phyloP scores from a whole-genome alignment of 2,888 invertebrate genomes.

The Ochlodes sylvanus region DNA sequence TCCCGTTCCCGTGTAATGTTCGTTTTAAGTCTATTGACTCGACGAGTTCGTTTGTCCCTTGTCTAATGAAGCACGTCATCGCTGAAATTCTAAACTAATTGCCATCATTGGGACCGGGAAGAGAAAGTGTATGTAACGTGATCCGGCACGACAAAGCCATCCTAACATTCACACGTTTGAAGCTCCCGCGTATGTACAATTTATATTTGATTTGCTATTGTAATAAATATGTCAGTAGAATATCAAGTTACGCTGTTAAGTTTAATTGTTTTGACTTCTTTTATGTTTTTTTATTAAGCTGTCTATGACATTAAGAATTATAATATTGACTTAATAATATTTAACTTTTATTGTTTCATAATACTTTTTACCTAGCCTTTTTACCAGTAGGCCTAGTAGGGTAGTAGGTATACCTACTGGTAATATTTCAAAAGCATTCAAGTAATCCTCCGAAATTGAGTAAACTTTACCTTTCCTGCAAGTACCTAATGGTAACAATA shows the following conservation, averaged over 20 bases:
- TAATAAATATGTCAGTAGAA: not conserved
- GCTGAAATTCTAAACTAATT: conserved; percentile 38
- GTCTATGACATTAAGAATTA: no score
- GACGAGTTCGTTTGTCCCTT: conserved; percentile 3
- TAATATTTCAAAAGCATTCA: no score
- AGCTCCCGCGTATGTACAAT: not conserved
- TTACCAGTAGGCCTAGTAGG: no score
- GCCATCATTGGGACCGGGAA: conserved; percentile 43
- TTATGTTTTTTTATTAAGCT: not conserved
- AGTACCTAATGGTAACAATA: no score
- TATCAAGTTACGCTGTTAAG: no score
- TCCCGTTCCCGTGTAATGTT: conserved; percentile 8
- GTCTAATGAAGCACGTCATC: conserved; percentile 31
- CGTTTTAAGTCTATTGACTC: conserved; percentile 21
- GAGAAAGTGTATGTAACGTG: conserved; percentile 45
- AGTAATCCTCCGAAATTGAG: no score
- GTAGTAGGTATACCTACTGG: no score
- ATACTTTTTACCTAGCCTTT: no score
- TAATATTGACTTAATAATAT: no score
- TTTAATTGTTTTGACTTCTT: not conserved
- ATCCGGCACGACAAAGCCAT: conserved; percentile 21
- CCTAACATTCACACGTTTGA: not conserved
- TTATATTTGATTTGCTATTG: not conserved
- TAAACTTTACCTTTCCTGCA: no score
- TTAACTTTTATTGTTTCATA: no score